Conservation (phyloP, 2,888 invertebrate species). For the Perithous albicinctus region DNA sequence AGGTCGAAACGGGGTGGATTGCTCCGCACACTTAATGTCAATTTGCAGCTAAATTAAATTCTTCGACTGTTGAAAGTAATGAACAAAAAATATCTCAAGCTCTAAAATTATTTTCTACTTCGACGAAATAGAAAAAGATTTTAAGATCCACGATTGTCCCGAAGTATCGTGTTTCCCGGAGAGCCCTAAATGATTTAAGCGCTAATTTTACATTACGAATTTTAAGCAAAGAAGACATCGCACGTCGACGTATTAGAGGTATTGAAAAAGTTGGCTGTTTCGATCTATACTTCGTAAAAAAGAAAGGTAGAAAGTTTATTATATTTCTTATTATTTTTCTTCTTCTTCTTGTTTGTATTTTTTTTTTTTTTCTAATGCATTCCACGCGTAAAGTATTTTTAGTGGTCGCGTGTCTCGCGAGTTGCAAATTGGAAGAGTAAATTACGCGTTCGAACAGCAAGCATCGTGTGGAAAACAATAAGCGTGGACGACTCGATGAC, state of each 20-base stretch:
- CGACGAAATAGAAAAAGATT: neutral
- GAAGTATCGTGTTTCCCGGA: neutral
- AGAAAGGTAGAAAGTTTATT: neutral
- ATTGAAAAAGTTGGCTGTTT: constrained; percentile 1
- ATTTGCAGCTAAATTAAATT: too few relatives aligned
- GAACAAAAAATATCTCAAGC: too few relatives aligned
- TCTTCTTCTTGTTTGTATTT: neutral
- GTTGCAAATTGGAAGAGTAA: constrained; percentile 32
- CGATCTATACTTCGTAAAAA: constrained; percentile 6
- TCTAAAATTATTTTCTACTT: neutral
- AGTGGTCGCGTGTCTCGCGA: neutral
- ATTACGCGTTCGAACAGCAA: constrained; percentile 64
- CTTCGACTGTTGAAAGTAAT: too few relatives aligned
- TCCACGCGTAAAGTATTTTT: neutral
- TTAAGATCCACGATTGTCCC: neutral
- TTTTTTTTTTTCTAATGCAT: neutral
- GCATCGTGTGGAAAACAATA: constrained; percentile 59
- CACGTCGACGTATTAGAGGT: neutral
- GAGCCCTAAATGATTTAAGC: neutral
- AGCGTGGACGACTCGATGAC: constrained; percentile 46
- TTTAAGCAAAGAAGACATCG: neutral
- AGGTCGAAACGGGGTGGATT: too few relatives aligned
- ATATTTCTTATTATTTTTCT: neutral
- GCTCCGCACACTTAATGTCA: too few relatives aligned
- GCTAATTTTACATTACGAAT: neutral